These are phyloP conservation scores for Gallinago solitaria DNA, from an alignment of 2,797 vertebrate genomes.

Conservation along the genomic window DNA sequence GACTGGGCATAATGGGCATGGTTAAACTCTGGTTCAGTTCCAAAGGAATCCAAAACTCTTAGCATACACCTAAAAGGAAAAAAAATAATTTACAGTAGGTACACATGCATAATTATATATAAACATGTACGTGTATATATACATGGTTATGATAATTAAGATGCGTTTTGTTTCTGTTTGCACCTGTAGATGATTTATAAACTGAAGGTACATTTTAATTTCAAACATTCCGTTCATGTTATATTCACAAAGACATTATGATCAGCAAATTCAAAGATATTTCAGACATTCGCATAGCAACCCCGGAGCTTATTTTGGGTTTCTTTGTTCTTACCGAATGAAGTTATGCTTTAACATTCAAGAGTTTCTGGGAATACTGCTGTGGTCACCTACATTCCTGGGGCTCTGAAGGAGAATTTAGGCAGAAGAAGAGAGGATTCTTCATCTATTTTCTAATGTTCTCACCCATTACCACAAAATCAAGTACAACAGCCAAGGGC, in stretches of 20 bases:
- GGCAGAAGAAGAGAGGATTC: not conserved
- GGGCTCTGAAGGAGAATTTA: not conserved
- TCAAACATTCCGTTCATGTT: not conserved
- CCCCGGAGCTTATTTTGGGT: not conserved
- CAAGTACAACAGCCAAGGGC: not conserved
- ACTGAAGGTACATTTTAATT: not conserved
- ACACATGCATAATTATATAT: not conserved
- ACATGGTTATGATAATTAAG: not conserved
- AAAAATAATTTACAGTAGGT: not conserved
- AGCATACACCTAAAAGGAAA: slow-evolving; percentile 90
- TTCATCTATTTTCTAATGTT: not conserved
- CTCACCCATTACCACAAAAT: not conserved
- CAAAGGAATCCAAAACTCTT: slow-evolving; percentile 95
- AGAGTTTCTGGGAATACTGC: not conserved
- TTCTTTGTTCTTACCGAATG: not conserved
- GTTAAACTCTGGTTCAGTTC: slow-evolving; percentile 98
- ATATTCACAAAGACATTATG: not conserved
- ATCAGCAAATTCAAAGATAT: slow-evolving; percentile 15
- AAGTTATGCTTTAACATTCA: not conserved
- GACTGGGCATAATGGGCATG: slow-evolving; percentile 97
- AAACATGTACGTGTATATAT: not conserved
- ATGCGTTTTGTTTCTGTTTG: not conserved
- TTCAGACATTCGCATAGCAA: slow-evolving; percentile 11
- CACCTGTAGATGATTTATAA: not conserved
- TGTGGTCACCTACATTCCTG: not conserved